These are phyloP conservation scores for Tachina fera DNA, from an alignment of 2,888 invertebrate genomes.

Conservation along the genomic window DNA sequence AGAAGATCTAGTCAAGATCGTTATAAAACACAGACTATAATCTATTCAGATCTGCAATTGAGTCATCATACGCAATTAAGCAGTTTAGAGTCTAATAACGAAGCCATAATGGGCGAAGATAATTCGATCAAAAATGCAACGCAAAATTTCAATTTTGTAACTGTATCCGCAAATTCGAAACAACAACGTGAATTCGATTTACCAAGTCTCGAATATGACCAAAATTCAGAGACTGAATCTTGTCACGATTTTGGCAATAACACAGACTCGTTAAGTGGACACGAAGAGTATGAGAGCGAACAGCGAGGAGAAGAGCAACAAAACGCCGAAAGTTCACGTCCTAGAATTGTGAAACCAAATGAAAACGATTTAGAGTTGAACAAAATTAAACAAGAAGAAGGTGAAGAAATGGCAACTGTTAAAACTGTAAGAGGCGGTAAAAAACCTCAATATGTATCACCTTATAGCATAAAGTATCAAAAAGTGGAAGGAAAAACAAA, in stretches of 20 bases:
- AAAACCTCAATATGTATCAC: constrained; percentile 86
- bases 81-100: constrained; percentile 67
- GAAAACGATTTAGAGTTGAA: constrained; percentile 83
- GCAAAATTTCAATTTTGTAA: constrained; percentile 80
- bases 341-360: constrained; percentile 69
- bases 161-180: constrained; percentile 70
- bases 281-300: constrained; percentile 51
- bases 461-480: constrained; percentile 83
- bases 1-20: constrained; percentile 85
- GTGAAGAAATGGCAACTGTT: constrained; percentile 59
- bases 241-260: constrained; percentile 78
- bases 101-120: constrained; percentile 75
- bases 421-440: constrained; percentile 84
- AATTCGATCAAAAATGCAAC: constrained; percentile 80
- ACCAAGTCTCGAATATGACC: constrained; percentile 85
- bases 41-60: constrained; percentile 72
- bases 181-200: constrained; percentile 73
- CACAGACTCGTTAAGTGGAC: constrained; percentile 73
- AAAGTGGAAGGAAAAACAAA: constrained; percentile 67
- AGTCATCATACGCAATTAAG: constrained; percentile 39
- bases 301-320: constrained; percentile 31
- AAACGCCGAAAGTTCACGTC: constrained; percentile 45
- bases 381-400: constrained; percentile 81
- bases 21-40: constrained; percentile 88
- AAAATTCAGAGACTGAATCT: constrained; percentile 85